Evolutionary conservation across 2,888 invertebrate genomes (phyloP), one percentile per base, ranked within the genome.

Genomic region (Chymomyza caudatula): DNA sequence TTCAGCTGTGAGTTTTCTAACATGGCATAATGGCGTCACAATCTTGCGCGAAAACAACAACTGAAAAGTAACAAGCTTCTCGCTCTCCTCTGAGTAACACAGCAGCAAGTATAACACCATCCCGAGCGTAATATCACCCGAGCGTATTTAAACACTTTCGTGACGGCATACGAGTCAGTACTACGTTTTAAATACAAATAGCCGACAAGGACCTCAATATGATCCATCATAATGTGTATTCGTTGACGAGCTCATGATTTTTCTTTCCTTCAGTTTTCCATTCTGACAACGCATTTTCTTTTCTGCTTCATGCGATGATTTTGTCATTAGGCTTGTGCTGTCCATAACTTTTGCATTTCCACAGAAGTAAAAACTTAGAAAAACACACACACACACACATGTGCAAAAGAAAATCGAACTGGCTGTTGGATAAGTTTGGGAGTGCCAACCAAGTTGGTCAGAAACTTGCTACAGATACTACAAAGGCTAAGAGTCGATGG

Each of bases 341-440:
- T 62, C 37, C 76, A 72, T 61, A 74, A 75, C 74, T 74, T 74
- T 76, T 65, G 61, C 76, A 76, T 74, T 74, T 65, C 25, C 49
- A 42, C 53, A 51, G 60, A 65, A 53, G 29, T 47, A 59, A 59
- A 42, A 17, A 42, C 20, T 23, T 13, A 11, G 43, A 22, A 11
- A 19, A 52, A 25, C 19, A 42, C 42, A 47, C 23, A 47, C 19
- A 47, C 15, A 47, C 19, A 44, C 47, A 47, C 15, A 47, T 44
- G 17, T 15, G 53, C 25, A 51, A n/a, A 57, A 53, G 44, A 49
- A 44, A 63, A 37, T 37, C 29, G 29, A 37, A 37, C 3, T 37
- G 29, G 11, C 29, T 4, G 11, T 37, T 37, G 29, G 3, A 37
- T 65, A 67, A 63, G 68, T 74, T 74, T 72, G 74, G 74, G 74